Base-by-base conservation (phyloP, 2,113 vertebrate genomes). In the Elaphurus davidianus region DNA sequence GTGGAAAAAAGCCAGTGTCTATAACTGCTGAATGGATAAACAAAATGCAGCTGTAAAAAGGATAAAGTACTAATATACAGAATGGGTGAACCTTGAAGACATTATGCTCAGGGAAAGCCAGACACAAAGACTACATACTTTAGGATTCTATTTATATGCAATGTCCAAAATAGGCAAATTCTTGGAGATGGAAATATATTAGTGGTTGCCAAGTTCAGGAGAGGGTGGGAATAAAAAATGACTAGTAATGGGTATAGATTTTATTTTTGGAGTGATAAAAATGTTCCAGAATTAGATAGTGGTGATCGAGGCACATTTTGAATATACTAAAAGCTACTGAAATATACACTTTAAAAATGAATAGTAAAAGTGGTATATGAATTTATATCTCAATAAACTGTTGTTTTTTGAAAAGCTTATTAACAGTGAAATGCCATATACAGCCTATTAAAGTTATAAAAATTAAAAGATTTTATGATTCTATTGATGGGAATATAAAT, bases 381-480 rank as follows among this genome's bases (percentile, higher is more conserved):
- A 74, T 88, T 88, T 88, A 47, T 78, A 64, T 91, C 55, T 89
- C 54, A 79, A 17, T 95, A 40, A 96, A 33, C 12, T 54, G 45
- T 79, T 50, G 2, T 23, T 21, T 88, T 87, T 64, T 40, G 11
- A 84, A 89, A 91, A 13, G 4, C 4, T 45, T 82, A 47, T 90
- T 87, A 82, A 87, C 28, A 84, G 17, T 59, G 21, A 76, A 11
- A 27, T 15, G 87, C 28, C 84, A 1, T 84, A 15, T 62, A 10
- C 17, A 82, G 17, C 4, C 36, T 50, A 16, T 92, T 21, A 96
- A 40, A 86, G 52, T 79, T 79, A 19, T 76, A 54, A 93, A 96
- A 79, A 79, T 87, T 50, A 79, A 87, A 94, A 95, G 15, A 40
- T 54, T 59, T 96, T n/a, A 90, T 89, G n/a, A 84, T 90, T 43